Evolutionary conservation across 2,113 vertebrate species (phyloP), one percentile per base, ranked within the genome.

Genomic region (Vulpes ferrilata): DNA sequence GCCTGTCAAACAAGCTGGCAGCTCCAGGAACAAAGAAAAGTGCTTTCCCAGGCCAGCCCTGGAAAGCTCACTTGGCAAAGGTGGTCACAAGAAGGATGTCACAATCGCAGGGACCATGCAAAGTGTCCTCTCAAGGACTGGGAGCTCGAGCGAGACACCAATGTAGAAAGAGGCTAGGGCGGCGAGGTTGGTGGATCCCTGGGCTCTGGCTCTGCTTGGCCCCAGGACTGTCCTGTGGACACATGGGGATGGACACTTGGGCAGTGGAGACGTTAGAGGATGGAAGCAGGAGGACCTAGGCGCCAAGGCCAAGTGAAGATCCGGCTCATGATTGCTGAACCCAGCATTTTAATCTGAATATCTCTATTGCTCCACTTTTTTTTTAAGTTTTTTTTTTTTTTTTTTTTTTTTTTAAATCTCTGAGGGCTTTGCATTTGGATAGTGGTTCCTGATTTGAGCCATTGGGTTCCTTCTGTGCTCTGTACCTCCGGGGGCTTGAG

Each of bases 21-120:
- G 78, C 78, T 60, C 76, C 82, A 86, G 76, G 88, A 90, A 96
- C 81, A 96, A 84, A 82, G 67, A 57, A 67, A 84, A 83, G 67
- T 89, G 55, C 53, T 96, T 89, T 98, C 69, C 78, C 79, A 87
- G 59, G 90, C 89, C 89, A 93, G 78, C 73, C 48, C 55, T 95
- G 64, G 64, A 88, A 86, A 82, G 30, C 76, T 96, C 48, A 53
- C 64, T 95, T 93, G 88, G 96, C 87, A 82, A 88, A 90, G 59
- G 78, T 78, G n/a, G 48, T 59, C 57, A 89, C 79, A 25, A 43
- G 7, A 11, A 96, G 71, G 48, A 48, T 84, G 80, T 96, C 87
- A 95, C 57, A 81, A 43, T 84, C 69, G 86, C 69, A 25, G 79
- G 92, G 83, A 38, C 89, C 83, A 78, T 32, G 48, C 10, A 65